Base-by-base conservation (phyloP, 2,113 vertebrate species). In the Parotia lawesii region DNA sequence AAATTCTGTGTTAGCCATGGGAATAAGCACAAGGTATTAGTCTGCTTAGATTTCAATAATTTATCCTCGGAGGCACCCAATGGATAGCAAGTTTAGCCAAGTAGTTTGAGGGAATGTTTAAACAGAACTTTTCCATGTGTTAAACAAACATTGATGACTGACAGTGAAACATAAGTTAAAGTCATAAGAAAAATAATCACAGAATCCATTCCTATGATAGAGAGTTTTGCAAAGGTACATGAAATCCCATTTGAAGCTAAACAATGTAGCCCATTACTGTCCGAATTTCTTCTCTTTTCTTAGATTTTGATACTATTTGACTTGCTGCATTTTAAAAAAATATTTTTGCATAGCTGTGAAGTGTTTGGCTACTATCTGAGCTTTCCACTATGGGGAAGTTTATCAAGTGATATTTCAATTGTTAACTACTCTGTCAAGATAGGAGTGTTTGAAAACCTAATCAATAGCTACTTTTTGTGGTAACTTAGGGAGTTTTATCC, bases 41-140 rank as follows among this genome's bases (percentile, higher is more conserved):
- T 94, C 94, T 96, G 77, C 91, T 96, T 94, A 92, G 67, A 87
- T 96, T 96, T 96, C 87, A 95, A 70, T 92, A 96, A 92, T 94
- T 87, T 89, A 85, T 93, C 76, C 93, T 94, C 94, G 28, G 51
- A 96, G 94, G 92, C 74, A 89, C 77, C 89, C 95, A 95, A 66
- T 84, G 89, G 86, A 90, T 81, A 77, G 83, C 44, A 81, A 89
- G 67, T 94, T 93, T 87, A 91, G 80, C 96, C 96, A 96, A 92
- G 79, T 54, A 94, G 83, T 93, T 96, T 92, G 74, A 87, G 81
- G 66, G 62, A 92, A 92, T 93, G 83, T 96, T 96, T 94, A 96
- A 97, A 96, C 28, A 96, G 89, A 96, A 96, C 57, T 94, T 90
- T 95, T 96, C 60, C 74, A 85, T 1, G 4, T 92, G 85, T 96